Conservation (phyloP, 2,113 vertebrate genomes). For the Anguilla japonica region DNA sequence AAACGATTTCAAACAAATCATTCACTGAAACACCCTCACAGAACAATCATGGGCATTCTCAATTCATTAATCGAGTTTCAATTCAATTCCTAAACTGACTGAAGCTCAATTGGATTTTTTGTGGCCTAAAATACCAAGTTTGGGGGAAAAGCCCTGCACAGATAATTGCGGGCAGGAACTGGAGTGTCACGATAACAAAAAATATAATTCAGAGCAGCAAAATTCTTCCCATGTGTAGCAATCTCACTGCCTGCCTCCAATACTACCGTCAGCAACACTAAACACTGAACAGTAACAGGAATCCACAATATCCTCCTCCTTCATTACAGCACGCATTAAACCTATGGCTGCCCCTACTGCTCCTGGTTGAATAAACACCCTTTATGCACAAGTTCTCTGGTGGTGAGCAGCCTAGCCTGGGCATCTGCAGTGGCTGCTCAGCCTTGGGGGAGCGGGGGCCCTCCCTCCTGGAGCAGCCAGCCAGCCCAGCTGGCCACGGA, state of each 20-base stretch:
- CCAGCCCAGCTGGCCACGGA: not conserved
- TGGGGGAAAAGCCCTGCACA: too few relatives aligned
- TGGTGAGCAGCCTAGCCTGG: not conserved
- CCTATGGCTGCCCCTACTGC: not conserved
- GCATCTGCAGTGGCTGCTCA: not conserved
- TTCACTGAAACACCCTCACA: too few relatives aligned
- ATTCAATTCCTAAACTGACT: too few relatives aligned
- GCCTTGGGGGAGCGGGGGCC: not conserved
- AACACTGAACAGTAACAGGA: not conserved
- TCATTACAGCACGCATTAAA: not conserved
- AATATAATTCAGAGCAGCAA: not conserved
- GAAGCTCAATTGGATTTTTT: too few relatives aligned
- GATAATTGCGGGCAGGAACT: not conserved
- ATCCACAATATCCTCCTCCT: too few relatives aligned
- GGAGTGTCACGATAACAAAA: constrained; percentile 1
- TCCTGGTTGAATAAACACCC: not conserved
- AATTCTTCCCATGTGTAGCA: not conserved
- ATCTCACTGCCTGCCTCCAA: constrained; percentile 12
- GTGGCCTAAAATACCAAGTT: too few relatives aligned
- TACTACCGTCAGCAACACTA: not conserved
- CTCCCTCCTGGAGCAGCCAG: not conserved
- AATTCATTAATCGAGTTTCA: too few relatives aligned
- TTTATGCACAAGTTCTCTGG: not conserved
- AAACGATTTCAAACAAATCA: too few relatives aligned
- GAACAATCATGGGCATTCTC: too few relatives aligned